A percentile compares a stretch with the other conserved stretches of the same genome.
Evolutionary conservation across 1,140 invertebrate genomes (phyloP).

Genomic region (Drosophila eugracilis): DNA sequence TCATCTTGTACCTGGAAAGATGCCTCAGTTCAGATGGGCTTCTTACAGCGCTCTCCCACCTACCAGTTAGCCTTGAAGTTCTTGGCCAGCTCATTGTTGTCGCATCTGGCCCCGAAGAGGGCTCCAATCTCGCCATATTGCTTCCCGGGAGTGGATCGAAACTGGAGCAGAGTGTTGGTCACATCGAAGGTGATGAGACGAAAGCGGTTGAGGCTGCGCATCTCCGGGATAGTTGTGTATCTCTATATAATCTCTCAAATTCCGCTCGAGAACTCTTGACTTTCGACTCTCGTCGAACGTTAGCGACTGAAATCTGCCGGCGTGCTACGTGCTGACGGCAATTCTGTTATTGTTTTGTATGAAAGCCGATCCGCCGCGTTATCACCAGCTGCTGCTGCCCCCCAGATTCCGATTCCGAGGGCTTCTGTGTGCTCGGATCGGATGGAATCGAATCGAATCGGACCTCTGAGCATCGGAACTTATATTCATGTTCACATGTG

Average conservation of each 20-base stretch:
- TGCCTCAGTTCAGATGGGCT: background rate
- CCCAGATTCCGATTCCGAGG: conserved; percentile 7
- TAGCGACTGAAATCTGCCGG: conserved; percentile 41
- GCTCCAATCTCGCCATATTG: conserved; percentile 90
- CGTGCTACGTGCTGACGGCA: conserved; percentile 44
- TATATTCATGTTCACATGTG: background rate
- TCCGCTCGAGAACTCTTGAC: background rate
- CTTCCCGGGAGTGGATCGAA: conserved; percentile 89
- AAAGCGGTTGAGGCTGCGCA: conserved; percentile 85
- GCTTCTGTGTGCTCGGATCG: conserved; percentile 16
- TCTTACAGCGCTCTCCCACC: background rate
- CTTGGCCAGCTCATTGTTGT: conserved; percentile 86
- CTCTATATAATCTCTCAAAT: background rate
- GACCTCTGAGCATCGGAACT: conserved; percentile 14
- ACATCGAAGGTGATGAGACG: conserved; percentile 94
- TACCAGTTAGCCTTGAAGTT: conserved; percentile 89
- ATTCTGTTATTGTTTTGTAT: conserved; percentile 51
- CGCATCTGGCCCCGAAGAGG: conserved; percentile 88
- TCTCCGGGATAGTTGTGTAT: conserved; percentile 30
- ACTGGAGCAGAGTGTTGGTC: conserved; percentile 92
- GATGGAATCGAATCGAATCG: conserved; percentile 18
- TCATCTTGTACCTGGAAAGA: conserved; percentile 85
- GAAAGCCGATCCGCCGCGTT: conserved; percentile 35
- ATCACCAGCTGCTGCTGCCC: conserved; percentile 33
- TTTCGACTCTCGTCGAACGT: conserved; percentile 19